A percentile compares a stretch with the other conserved stretches of the same genome.
phyloP scores from a whole-genome alignment of 2,888 invertebrate species.

The Oscheius sp. region DNA sequence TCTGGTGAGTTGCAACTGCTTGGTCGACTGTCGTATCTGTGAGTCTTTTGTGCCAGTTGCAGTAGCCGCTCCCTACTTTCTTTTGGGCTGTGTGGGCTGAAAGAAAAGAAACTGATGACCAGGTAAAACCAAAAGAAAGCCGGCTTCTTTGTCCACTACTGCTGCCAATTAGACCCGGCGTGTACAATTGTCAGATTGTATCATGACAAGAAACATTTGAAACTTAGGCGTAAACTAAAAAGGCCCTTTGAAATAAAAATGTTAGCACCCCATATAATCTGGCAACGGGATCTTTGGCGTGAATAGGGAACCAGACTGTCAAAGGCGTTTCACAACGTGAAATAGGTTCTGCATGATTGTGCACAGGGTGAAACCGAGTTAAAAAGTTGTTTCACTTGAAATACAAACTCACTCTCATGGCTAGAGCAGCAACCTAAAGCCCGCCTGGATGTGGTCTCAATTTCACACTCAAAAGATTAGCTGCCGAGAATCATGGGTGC shows the following conservation, averaged over 20 bases:
- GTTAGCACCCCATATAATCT: conserved; percentile 16
- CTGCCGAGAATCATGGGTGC: conserved; percentile 19
- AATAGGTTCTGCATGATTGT: conserved; percentile 21
- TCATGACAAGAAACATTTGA: not conserved
- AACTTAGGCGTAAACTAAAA: not conserved
- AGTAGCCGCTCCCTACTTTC: conserved; percentile 33
- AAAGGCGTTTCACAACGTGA: not conserved
- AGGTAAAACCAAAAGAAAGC: not conserved
- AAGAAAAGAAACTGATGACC: conserved; percentile 4
- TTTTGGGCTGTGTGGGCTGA: conserved; percentile 28
- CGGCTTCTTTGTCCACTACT: too few species aligned
- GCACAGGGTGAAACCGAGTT: not conserved
- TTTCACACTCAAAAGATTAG: conserved; percentile 33
- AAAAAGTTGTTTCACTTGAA: not conserved
- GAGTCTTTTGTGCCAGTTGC: conserved; percentile 31
- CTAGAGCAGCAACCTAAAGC: not conserved
- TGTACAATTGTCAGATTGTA: conserved; percentile 18
- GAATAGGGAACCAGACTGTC: conserved; percentile 22
- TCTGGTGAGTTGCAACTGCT: conserved; percentile 32
- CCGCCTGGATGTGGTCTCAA: not conserved
- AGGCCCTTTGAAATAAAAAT: conserved; percentile 11
- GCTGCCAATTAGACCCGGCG: not conserved
- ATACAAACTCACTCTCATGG: not conserved
- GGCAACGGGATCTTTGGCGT: conserved; percentile 13
- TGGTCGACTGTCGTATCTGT: conserved; percentile 17